Evolutionary conservation across 1,140 invertebrate species (phyloP), one percentile per base, ranked within the genome.

Genomic region (Hyles vespertilio): DNA sequence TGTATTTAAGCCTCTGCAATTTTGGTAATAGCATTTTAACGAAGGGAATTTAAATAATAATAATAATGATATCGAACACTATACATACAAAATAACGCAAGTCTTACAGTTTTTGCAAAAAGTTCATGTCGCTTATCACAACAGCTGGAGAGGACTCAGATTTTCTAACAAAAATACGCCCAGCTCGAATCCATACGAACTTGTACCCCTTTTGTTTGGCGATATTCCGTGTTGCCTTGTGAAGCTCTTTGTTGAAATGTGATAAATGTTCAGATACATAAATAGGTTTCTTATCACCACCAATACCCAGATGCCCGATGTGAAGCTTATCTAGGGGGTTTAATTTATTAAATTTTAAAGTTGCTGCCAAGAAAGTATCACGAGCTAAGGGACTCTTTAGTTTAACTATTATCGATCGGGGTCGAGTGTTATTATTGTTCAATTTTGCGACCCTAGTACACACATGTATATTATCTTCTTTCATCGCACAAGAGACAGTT

Each of bases 391-490:
- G 9, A 10, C 22, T 33, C 9, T 5, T n/a, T 5, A 51, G 33
- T n/a, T 34, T 5, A 1, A 51, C 32, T n/a, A 51, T 8, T 8
- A 34, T 12, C 5, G 50, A 34, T 5, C 50, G 50, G 2, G 50
- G 50, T 33, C 50, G 32, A 32, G 22, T 51, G 33, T 9, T 51
- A 3, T 34, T 33, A 9, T 22, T 32, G 11, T 51, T 33, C 3
- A 51, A 32, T 51, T 51, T 51, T 3, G 50, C 50, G n/a, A 51
- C 32, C 3, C 50, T 5, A 10, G 50, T 51, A 10, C 50, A 51
- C 7, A 12, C 7, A 50, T 32, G 11, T 32, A 50, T 50, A 10
- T 32, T 22, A 8, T 50, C 12, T 32, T 50, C 12, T 32, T 50
- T 50, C 33, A 50, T 50, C 22, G 22, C 1, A 22, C 22, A 22